These are phyloP conservation scores for Numenius phaeopus DNA, from an alignment of 2,797 vertebrate genomes.

Conservation along the genomic window DNA sequence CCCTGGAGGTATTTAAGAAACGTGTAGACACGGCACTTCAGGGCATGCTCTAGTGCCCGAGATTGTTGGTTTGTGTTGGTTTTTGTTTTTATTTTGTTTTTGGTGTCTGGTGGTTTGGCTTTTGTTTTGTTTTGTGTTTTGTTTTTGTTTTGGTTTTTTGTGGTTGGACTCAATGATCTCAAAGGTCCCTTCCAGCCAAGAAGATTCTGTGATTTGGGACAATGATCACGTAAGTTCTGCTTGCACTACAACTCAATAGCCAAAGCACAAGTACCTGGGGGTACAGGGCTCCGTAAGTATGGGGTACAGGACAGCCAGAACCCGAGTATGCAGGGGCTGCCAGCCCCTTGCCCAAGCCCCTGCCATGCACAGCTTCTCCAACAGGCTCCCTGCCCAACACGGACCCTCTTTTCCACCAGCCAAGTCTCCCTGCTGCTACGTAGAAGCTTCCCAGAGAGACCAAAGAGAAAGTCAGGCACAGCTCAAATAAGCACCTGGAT, in stretches of 20 bases:
- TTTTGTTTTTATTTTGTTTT: too few species aligned
- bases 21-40: too few species aligned
- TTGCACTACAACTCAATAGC: neutral
- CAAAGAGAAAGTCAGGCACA: slow-evolving; percentile 2
- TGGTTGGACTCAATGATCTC: too few species aligned
- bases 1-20: too few species aligned
- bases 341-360: neutral
- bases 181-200: too few species aligned
- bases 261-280: neutral
- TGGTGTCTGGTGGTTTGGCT: too few species aligned
- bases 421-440: neutral
- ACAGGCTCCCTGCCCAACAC: neutral
- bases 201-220: neutral
- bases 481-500: slow-evolving; percentile 77
- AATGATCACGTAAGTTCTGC: rapidly evolving
- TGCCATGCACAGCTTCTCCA: neutral
- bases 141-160: too few species aligned
- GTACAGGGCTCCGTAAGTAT: neutral
- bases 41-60: too few species aligned
- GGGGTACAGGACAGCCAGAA: neutral
- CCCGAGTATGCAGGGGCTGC: rapidly evolving
- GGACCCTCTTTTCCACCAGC: neutral
- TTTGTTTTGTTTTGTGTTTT: too few species aligned
- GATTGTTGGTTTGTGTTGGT: too few species aligned
- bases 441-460: neutral